phyloP scores from a whole-genome alignment of 92 coral and sea anemone species.

The Phenganax subtilis region DNA sequence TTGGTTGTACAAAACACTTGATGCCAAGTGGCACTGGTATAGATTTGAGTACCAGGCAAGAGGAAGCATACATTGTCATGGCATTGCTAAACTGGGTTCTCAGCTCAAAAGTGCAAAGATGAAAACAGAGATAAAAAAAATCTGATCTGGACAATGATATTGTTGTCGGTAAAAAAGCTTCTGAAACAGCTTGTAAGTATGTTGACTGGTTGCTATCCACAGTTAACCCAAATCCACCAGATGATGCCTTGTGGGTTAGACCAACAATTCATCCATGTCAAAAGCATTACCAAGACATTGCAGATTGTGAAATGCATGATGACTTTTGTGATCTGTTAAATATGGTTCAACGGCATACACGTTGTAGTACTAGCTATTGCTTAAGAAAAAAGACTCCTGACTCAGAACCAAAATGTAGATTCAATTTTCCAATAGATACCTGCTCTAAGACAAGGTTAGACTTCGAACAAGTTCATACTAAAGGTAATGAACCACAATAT shows the following conservation, averaged over 20 bases:
- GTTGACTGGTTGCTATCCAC: slow-evolving; percentile 72
- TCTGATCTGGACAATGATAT: slow-evolving; percentile 55
- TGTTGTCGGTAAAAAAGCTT: slow-evolving; percentile 57
- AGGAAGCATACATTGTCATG: too few relatives aligned
- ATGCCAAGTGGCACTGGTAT: too few relatives aligned
- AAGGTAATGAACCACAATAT: slow-evolving; percentile 52
- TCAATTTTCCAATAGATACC: slow-evolving; percentile 60
- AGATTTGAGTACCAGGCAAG: too few relatives aligned
- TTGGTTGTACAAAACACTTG: too few relatives aligned
- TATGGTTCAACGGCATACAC: slow-evolving; percentile 70
- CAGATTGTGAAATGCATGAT: slow-evolving; percentile 52
- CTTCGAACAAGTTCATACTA: slow-evolving; percentile 62
- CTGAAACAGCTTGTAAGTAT: slow-evolving; percentile 60
- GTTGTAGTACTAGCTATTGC: slow-evolving; percentile 65
- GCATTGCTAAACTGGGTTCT: slow-evolving; percentile 36
- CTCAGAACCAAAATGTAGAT: slow-evolving; percentile 60
- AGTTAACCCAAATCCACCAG: slow-evolving; percentile 64
- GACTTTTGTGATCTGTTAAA: slow-evolving; percentile 51
- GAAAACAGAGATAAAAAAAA: slow-evolving; percentile 46
- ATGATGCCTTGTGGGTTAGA: slow-evolving; percentile 54
- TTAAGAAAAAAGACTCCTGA: slow-evolving; percentile 57
- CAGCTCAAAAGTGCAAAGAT: slow-evolving; percentile 64
- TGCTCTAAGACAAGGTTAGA: slow-evolving; percentile 61
- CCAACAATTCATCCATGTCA: slow-evolving; percentile 60
- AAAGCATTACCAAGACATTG: slow-evolving; percentile 52